Percentiles rank a stretch among this genome's conserved stretches.
Conservation (phyloP, 2,113 vertebrate species). For the Erythrolamprus reginae region DNA sequence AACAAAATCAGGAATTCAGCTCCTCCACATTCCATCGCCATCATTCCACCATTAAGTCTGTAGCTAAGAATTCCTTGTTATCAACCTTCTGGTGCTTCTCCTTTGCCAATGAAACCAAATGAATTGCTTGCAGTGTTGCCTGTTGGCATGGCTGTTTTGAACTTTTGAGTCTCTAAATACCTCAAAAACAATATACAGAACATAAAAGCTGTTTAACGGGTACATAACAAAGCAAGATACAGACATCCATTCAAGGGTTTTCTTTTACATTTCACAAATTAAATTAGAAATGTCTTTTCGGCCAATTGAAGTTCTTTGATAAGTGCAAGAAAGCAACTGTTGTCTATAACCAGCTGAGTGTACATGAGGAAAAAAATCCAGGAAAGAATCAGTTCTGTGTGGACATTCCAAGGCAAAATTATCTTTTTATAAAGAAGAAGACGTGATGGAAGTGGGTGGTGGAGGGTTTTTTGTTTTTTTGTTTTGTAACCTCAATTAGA, state of each 20-base stretch:
- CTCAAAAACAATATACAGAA: conserved; percentile 68
- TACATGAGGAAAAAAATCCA: conserved; percentile 40
- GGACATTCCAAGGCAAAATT: conserved; percentile 17
- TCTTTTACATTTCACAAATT: conserved; percentile 74
- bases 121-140: conserved; percentile 38
- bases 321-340: conserved; percentile 63
- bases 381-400: conserved; percentile 13
- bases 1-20: conserved; percentile 41
- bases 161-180: conserved; percentile 56
- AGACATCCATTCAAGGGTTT: conserved; percentile 56
- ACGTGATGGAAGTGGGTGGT: neutral
- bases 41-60: conserved; percentile 17
- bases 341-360: conserved; percentile 42
- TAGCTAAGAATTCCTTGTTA: conserved; percentile 38
- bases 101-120: conserved; percentile 22
- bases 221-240: conserved; percentile 65
- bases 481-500: neutral
- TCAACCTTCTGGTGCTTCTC: conserved; percentile 33
- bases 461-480: too few relatives aligned
- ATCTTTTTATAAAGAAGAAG: neutral
- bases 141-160: conserved; percentile 55
- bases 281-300: conserved; percentile 69
- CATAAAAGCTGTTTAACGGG: conserved; percentile 72
- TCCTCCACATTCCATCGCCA: fast-evolving
- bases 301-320: conserved; percentile 63